Conservation (phyloP, 2,797 vertebrate species). For the Poecilia picta region DNA sequence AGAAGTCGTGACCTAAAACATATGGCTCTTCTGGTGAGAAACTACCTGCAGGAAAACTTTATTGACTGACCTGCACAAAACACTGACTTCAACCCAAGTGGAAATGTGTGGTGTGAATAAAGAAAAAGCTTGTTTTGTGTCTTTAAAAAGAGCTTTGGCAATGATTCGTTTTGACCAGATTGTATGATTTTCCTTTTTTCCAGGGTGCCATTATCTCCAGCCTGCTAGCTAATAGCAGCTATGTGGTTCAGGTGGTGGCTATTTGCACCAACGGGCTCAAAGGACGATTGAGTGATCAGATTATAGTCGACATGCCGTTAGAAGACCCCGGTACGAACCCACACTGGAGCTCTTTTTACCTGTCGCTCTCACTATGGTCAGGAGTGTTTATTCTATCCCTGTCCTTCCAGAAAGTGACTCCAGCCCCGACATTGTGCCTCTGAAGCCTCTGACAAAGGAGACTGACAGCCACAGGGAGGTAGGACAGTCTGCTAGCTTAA, state of each 20-base stretch:
- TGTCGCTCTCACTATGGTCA: neutral
- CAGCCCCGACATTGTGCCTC: constrained; percentile 44
- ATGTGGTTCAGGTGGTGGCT: constrained; percentile 95
- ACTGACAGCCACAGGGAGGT: constrained; percentile 67
- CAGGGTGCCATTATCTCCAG: constrained; percentile 93
- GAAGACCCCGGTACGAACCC: constrained; percentile 84
- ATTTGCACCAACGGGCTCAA: constrained; percentile 91
- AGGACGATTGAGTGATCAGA: constrained; percentile 92
- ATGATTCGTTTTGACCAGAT: neutral
- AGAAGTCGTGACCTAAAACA: neutral
- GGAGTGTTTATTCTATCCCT: neutral
- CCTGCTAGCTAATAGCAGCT: constrained; percentile 93
- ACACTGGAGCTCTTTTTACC: neutral
- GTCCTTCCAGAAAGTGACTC: constrained; percentile 70
- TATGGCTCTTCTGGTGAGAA: neutral
- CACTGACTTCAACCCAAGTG: neutral
- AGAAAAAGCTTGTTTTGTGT: neutral
- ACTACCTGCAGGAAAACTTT: neutral
- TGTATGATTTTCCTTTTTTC: neutral
- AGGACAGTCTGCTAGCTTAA: constrained; percentile 6
- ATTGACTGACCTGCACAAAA: neutral
- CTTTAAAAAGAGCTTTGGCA: neutral
- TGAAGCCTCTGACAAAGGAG: constrained; percentile 31
- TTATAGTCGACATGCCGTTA: constrained; percentile 94
- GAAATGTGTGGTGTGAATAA: neutral